These are phyloP conservation scores for Micromys minutus DNA, from an alignment of 2,113 vertebrate species.

Conservation along the genomic window DNA sequence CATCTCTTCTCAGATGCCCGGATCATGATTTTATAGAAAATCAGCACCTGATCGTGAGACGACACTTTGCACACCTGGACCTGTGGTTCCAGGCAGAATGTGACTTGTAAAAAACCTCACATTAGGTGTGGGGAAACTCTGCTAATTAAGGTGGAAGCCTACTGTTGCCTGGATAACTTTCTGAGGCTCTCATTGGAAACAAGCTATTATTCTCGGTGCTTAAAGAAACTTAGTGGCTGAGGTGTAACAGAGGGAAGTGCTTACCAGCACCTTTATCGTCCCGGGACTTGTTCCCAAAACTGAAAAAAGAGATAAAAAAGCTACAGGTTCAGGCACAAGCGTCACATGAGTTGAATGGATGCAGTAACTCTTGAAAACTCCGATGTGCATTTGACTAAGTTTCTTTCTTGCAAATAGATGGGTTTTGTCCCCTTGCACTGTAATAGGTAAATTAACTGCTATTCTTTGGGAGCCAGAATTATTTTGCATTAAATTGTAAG, in stretches of 20 bases:
- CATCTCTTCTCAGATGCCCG: no score
- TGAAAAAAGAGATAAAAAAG: neutral
- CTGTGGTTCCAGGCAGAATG: no score
- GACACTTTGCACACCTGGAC: no score
- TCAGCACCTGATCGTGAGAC: no score
- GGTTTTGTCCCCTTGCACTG: neutral
- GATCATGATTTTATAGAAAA: no score
- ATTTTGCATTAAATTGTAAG: conserved; percentile 5
- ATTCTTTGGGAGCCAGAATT: neutral
- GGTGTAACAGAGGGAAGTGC: no score
- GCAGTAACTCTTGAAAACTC: neutral
- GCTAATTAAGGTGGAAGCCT: no score
- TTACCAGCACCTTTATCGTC: neutral
- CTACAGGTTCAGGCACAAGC: neutral
- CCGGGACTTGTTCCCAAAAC: neutral
- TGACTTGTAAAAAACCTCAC: no score
- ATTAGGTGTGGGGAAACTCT: no score
- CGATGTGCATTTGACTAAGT: neutral
- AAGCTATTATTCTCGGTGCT: conserved; percentile 5
- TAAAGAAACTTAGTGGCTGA: neutral
- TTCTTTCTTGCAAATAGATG: neutral
- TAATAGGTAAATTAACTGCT: neutral
- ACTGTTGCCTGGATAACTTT: no score
- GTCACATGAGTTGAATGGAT: neutral
- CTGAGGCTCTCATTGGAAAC: no score